Percentiles rank a stretch among this genome's conserved stretches.
Evolutionary conservation across 35 echinoderm and acorn worm genomes (phyloP).

Genomic region (Apostichopus japonicus): DNA sequence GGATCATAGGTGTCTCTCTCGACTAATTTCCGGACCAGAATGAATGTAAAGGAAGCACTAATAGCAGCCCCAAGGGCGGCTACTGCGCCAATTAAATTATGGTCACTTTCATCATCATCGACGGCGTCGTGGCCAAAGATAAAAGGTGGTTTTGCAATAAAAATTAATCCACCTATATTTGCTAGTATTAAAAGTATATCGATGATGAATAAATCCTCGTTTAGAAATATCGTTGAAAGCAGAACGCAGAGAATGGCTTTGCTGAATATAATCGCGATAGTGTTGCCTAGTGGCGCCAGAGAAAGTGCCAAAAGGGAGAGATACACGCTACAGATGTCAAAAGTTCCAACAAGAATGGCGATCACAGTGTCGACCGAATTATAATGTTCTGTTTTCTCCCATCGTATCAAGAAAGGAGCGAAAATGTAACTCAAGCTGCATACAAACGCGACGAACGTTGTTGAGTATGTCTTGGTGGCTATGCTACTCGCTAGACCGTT

Average conservation of each 20-base stretch:
- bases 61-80: neutral
- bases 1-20: neutral
- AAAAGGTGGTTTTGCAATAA: neutral
- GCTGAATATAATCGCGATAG: neutral
- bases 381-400: neutral
- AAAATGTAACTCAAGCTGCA: neutral
- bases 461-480: neutral
- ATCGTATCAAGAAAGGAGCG: neutral
- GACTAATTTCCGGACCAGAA: neutral
- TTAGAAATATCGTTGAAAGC: neutral
- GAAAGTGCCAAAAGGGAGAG: neutral
- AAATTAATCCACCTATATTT: neutral
- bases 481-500: neutral
- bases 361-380: neutral
- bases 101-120: neutral
- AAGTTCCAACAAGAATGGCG: neutral
- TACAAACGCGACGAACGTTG: neutral
- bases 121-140: neutral
- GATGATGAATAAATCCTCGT: neutral
- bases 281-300: neutral
- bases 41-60: neutral
- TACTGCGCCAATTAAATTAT: neutral
- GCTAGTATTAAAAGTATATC: neutral
- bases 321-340: neutral
- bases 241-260: neutral